Evolutionary conservation across 92 coral and sea anemone species (phyloP).

Genomic region (Paramuricea clavata): DNA sequence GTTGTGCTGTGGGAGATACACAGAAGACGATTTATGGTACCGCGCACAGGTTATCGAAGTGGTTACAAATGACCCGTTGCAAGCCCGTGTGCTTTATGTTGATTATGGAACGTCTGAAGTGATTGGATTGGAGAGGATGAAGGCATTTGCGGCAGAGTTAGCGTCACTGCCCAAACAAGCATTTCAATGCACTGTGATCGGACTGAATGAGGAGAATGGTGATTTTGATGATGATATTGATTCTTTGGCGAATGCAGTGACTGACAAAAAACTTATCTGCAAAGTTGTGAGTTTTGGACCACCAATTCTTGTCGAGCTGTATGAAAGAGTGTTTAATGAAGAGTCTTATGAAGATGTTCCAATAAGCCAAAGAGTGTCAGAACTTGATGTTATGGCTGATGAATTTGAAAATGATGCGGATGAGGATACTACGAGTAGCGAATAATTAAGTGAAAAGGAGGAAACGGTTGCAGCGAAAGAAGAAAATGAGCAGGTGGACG

Average conservation of each 20-base stretch:
- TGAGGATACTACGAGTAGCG: background rate
- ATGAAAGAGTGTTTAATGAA: conserved; percentile 67
- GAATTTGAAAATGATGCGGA: background rate
- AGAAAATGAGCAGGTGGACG: too few relatives aligned
- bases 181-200: conserved; percentile 78
- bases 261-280: conserved; percentile 86
- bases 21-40: conserved; percentile 97
- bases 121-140: conserved; percentile 78
- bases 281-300: conserved; percentile 81
- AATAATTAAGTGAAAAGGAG: background rate
- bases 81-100: conserved; percentile 78
- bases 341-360: conserved; percentile 69
- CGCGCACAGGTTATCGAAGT: conserved; percentile 84
- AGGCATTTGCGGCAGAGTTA: conserved; percentile 90
- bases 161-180: conserved; percentile 91
- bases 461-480: background rate
- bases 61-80: conserved; percentile 73
- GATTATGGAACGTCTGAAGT: conserved; percentile 97
- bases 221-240: conserved; percentile 68
- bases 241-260: conserved; percentile 80
- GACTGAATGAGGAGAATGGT: conserved; percentile 62
- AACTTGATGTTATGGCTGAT: conserved; percentile 11
- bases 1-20: conserved; percentile 92
- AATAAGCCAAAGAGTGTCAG: conserved; percentile 71
- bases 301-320: conserved; percentile 77